Base-by-base conservation (phyloP, 1,140 invertebrate genomes). In the Orchesella cincta region DNA sequence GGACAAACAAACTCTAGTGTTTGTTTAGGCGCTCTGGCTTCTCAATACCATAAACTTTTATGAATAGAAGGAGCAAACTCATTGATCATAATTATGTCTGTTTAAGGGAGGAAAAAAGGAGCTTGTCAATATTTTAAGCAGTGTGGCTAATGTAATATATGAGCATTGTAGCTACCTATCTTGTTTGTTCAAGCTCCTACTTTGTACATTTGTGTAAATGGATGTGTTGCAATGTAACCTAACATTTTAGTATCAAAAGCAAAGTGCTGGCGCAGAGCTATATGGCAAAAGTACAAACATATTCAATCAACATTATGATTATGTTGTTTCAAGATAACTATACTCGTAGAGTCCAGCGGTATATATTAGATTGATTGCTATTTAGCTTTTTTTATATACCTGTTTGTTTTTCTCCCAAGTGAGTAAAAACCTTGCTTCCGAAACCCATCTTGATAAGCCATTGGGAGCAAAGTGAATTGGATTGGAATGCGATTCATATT, bases 81-180 rank as follows among this genome's bases (percentile, higher is more conserved):
- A 79, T 81, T 81, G 80, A 81, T 81, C 80, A 78, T 81, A 81
- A 81, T 81, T 81, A 81, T 67, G 31, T 62, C 74, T 62, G n/a
- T 67, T 67, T 67, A 67, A 23, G 33, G 31, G 31, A 57, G 12
- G 23, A 57, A 57, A 57, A 57, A 26, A 23, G 54, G 54, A 57
- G 23, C 54, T 57, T 57, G 54, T 57, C 54, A 57, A 23, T 57
- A 57, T 57, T n/a, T n/a, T n/a, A n/a, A n/a, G n/a, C n/a, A n/a
- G n/a, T n/a, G n/a, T n/a, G n/a, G n/a, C n/a, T n/a, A n/a, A n/a
- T n/a, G n/a, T n/a, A n/a, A n/a, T n/a, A n/a, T n/a, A n/a, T n/a
- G n/a, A n/a, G n/a, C n/a, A n/a, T n/a, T n/a, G n/a, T n/a, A n/a
- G n/a, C n/a, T n/a, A n/a, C n/a, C n/a, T n/a, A n/a, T n/a, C n/a